These are phyloP conservation scores for Daptonema setosum DNA, from an alignment of 2,888 invertebrate genomes.

Conservation along the genomic window DNA sequence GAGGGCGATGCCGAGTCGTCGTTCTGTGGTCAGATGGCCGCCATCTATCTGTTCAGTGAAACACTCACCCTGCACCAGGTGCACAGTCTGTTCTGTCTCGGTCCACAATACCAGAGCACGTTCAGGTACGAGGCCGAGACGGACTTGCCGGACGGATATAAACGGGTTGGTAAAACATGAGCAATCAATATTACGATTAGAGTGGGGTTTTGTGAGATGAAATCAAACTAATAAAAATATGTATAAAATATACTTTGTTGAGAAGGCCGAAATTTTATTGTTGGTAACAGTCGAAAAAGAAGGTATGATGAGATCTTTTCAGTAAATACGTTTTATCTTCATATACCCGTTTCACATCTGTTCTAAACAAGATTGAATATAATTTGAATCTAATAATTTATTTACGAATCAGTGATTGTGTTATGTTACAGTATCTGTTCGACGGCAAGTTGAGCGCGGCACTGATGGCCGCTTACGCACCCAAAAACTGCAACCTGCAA, in stretches of 20 bases:
- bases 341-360: too few relatives aligned
- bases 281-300: too few relatives aligned
- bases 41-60: constrained; percentile 92
- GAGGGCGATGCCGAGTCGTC: constrained; percentile 86
- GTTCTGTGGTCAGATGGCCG: constrained; percentile 98
- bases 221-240: constrained; percentile 4
- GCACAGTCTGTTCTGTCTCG: constrained; percentile 89
- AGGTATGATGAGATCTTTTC: too few relatives aligned
- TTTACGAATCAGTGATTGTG: too few relatives aligned
- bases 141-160: constrained; percentile 90
- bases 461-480: constrained; percentile 99
- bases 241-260: constrained; percentile 9
- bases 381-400: too few relatives aligned
- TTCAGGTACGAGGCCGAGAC: constrained; percentile 99
- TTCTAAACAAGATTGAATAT: too few relatives aligned
- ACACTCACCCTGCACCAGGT: constrained; percentile 90
- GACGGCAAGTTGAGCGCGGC: constrained; percentile 89
- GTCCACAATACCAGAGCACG: constrained; percentile 97
- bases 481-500: constrained; percentile 95
- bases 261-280: background rate
- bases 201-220: background rate
- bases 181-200: background rate
- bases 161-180: constrained; percentile 59
- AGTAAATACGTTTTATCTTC: too few relatives aligned
- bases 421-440: constrained; percentile 74